These are phyloP conservation scores for Gymnogyps californianus DNA, from an alignment of 2,113 vertebrate species.

Conservation along the genomic window DNA sequence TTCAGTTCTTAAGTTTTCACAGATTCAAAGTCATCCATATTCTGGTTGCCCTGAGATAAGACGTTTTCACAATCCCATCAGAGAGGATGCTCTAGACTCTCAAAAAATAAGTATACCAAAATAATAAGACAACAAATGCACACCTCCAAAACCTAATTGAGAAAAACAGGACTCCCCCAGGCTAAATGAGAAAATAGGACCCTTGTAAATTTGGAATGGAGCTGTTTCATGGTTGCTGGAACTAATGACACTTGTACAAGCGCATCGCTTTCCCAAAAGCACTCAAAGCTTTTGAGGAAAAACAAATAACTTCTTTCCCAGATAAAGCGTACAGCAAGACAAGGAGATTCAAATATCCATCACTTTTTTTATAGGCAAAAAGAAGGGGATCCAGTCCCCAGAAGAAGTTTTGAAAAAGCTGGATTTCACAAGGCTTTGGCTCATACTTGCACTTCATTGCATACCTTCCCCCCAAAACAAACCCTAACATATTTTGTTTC, in stretches of 20 bases:
- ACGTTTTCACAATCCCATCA: background rate
- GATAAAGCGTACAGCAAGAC: background rate
- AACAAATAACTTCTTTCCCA: background rate
- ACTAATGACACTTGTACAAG: background rate
- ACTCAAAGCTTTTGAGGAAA: background rate
- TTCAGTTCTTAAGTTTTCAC: background rate
- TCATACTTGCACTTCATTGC: background rate
- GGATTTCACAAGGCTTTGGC: background rate
- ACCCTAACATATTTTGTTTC: background rate
- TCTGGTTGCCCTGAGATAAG: background rate
- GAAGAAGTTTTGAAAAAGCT: background rate
- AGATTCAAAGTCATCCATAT: background rate
- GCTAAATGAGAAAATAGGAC: background rate
- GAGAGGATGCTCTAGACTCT: background rate
- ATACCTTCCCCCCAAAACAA: background rate
- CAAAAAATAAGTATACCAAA: background rate
- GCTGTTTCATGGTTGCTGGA: background rate
- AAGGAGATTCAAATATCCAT: background rate
- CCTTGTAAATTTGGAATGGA: background rate
- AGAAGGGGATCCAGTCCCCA: background rate
- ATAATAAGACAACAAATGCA: background rate
- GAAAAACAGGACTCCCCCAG: background rate
- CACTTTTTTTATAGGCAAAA: background rate
- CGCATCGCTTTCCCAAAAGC: background rate
- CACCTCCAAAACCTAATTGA: background rate